A percentile compares a stretch with the other conserved stretches of the same genome.
These are phyloP conservation scores for Macrotrachela quadricornifera DNA, from an alignment of 1,140 invertebrate species.

Conservation along the genomic window DNA sequence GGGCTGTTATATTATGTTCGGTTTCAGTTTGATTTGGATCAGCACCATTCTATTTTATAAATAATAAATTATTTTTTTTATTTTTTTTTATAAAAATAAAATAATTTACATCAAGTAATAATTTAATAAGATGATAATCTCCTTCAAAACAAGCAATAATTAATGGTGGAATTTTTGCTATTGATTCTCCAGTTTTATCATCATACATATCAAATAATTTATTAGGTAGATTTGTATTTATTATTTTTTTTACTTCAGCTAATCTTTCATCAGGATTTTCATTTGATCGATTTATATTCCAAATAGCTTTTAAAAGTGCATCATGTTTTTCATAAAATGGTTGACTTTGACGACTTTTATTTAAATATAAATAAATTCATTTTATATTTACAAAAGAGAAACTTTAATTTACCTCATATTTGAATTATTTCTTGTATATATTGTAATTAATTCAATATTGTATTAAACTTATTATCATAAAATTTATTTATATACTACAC, in stretches of 20 bases:
- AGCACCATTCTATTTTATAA: neutral
- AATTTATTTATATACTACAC: too few species aligned
- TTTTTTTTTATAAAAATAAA: neutral
- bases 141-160: slow-evolving; percentile 10
- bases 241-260: neutral
- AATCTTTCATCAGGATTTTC: slow-evolving; percentile 3
- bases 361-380: too few species aligned
- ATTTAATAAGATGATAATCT: slow-evolving; percentile 7
- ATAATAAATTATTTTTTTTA: neutral
- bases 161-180: slow-evolving; percentile 7
- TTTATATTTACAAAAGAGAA: too few species aligned
- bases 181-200: slow-evolving; percentile 6
- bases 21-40: slow-evolving; percentile 6
- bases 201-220: slow-evolving; percentile 7
- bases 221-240: slow-evolving; percentile 1
- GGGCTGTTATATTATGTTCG: slow-evolving; percentile 8
- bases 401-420: too few species aligned
- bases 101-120: slow-evolving; percentile 1
- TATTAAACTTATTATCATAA: too few species aligned
- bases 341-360: too few species aligned
- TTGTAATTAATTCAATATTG: too few species aligned
- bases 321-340: slow-evolving; percentile 8
- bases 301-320: slow-evolving; percentile 5
- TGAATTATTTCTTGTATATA: too few species aligned
- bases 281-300: slow-evolving; percentile 6